Evolutionary conservation across 2,888 invertebrate species (phyloP), one percentile per base, ranked within the genome.

Genomic region (Seira musarum): DNA sequence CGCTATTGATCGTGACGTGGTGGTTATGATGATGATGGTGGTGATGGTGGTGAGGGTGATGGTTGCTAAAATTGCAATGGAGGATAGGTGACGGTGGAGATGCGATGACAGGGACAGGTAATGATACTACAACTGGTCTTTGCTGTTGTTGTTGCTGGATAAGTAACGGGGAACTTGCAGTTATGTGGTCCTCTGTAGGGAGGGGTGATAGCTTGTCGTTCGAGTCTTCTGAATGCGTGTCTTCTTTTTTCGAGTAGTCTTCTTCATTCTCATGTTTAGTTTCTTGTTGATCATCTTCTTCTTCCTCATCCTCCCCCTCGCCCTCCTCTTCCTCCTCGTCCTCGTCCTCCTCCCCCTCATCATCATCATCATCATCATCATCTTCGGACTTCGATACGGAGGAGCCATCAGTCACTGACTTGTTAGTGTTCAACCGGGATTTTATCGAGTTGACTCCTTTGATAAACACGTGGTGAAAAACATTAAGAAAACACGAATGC

Each of bases 201-300:
- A 82, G 71, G 10, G 82, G 82, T 17, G 77, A 53, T 2, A 82
- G 46, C 46, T 71, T 77, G 24, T 82, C 82, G 8, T 71, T 80
- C 10, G 72, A 77, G 30, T 72, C 77, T 21, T 80, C 82, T 22
- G 77, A 77, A 10, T 80, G 80, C 3, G 73, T 66, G 15, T 82
- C 78, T 2, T 57, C 30, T 22, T 17, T 30, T 6, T n/a, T 71
- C 71, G 2, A 13, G 40, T 40, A 17, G 46, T 71, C 63, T 21
- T 71, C 63, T n/a, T 17, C 65, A 15, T 65, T 63, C 63, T 17
- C 22, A 21, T 8, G 21, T 63, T 22, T 24, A 19, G 17, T 74
- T 64, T 13, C 40, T 63, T 1, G 21, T 61, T 2, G 17, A 13
- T 22, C 72, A 30, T 60, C 67, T 17, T 67, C 72, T 17, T 72